These are phyloP conservation scores for Myotis planiceps DNA, from an alignment of 2,797 vertebrate species.

Conservation along the genomic window DNA sequence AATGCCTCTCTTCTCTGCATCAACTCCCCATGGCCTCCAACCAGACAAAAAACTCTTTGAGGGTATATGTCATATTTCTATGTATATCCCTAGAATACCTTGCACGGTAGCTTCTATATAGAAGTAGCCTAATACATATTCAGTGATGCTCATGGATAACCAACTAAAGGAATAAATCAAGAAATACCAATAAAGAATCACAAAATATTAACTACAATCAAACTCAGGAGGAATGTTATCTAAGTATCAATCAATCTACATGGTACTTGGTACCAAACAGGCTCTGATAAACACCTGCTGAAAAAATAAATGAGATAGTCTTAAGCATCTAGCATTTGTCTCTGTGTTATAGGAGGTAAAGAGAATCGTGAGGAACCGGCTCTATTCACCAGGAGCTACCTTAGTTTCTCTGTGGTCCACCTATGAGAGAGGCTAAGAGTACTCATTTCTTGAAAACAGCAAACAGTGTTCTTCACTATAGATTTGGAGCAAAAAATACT, in stretches of 20 bases:
- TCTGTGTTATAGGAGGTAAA: neutral
- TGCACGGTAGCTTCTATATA: neutral
- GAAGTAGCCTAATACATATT: neutral
- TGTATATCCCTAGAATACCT: neutral
- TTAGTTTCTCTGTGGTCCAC: neutral
- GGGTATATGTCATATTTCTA: neutral
- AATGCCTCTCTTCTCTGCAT: neutral
- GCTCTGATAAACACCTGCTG: neutral
- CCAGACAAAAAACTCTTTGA: neutral
- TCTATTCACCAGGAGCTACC: neutral
- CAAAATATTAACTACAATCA: conserved; percentile 11
- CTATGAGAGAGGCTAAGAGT: neutral
- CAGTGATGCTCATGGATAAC: neutral
- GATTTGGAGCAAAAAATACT: conserved; percentile 84
- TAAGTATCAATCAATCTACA: neutral
- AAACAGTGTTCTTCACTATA: neutral
- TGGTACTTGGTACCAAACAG: neutral
- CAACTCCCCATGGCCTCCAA: neutral
- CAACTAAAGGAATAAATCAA: conserved; percentile 1
- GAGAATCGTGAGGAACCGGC: neutral
- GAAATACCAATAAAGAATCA: conserved; percentile 4
- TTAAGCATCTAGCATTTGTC: neutral
- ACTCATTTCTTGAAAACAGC: neutral
- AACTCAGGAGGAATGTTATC: neutral
- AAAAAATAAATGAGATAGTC: neutral